Conservation (phyloP, 2,113 vertebrate genomes). For the Burhinus oedicnemus region DNA sequence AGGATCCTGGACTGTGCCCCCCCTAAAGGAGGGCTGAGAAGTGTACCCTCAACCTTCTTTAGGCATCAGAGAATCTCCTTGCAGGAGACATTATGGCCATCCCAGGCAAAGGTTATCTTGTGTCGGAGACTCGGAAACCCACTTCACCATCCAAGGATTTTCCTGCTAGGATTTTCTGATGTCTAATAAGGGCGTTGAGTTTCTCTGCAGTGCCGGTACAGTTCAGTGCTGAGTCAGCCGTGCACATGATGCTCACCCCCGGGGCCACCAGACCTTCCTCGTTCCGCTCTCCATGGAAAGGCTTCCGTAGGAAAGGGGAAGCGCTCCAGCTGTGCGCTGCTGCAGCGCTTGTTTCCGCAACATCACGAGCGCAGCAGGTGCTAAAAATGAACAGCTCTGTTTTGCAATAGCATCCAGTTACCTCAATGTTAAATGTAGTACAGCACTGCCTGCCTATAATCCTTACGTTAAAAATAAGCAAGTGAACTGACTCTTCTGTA, state of each 20-base stretch:
- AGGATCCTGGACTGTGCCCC: background rate
- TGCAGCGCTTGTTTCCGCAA: background rate
- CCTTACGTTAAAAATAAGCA: background rate
- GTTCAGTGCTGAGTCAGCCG: background rate
- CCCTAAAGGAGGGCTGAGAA: no score
- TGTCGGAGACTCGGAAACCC: background rate
- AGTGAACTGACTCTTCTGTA: background rate
- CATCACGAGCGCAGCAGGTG: background rate
- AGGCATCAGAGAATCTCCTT: background rate
- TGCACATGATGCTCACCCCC: background rate
- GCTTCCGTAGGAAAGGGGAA: background rate
- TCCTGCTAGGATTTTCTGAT: background rate
- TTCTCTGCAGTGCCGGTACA: background rate
- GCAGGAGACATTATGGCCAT: background rate
- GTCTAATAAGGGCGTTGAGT: background rate
- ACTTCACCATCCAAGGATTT: background rate
- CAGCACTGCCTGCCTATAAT: background rate
- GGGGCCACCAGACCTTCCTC: background rate
- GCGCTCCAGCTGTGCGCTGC: background rate
- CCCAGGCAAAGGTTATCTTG: background rate
- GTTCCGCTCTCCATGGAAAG: background rate
- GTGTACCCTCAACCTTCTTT: accelerated
- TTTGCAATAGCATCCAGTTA: background rate
- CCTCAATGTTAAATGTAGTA: background rate
- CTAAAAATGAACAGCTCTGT: background rate